Evolutionary conservation across 1,140 invertebrate species (phyloP).

Genomic region (Solen grandis): DNA sequence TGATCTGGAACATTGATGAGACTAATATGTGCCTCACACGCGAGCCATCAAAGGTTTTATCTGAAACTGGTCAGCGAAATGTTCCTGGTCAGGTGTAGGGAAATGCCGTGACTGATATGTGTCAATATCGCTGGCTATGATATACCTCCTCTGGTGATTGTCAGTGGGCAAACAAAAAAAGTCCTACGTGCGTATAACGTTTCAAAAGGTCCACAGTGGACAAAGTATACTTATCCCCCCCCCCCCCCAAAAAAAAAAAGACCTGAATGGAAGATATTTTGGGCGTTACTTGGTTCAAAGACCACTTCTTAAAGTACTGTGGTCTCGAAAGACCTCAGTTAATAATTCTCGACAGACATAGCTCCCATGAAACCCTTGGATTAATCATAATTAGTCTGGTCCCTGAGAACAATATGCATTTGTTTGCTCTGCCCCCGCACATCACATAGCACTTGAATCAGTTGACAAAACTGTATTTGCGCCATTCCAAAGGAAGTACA

Average conservation of each 20-base stretch:
- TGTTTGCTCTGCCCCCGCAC: constrained; percentile 22
- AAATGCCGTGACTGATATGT: constrained; percentile 51
- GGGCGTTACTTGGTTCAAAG: constrained; percentile 56
- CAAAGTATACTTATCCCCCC: constrained; percentile 45
- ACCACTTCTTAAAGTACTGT: constrained; percentile 59
- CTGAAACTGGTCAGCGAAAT: constrained; percentile 32
- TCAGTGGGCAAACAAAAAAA: too few species aligned
- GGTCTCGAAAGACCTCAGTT: constrained; percentile 54
- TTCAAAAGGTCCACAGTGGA: constrained; percentile 32
- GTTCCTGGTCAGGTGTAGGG: constrained; percentile 32
- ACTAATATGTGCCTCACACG: too few species aligned
- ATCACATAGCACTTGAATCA: constrained; percentile 29
- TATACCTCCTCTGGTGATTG: constrained; percentile 56
- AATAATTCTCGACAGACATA: constrained; percentile 53
- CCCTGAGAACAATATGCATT: constrained; percentile 7
- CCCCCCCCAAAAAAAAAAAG: too few species aligned
- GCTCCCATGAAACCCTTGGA: constrained; percentile 52
- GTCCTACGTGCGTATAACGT: constrained; percentile 52
- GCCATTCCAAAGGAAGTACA: constrained; percentile 31
- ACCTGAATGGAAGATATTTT: constrained; percentile 57
- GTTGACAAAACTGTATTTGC: constrained; percentile 19
- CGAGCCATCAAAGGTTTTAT: constrained; percentile 36
- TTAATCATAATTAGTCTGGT: constrained; percentile 15
- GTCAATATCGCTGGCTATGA: constrained; percentile 48
- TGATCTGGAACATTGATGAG: constrained; percentile 61